Conservation (phyloP, 2,888 invertebrate genomes). For the Zygothrica quintamaculata region DNA sequence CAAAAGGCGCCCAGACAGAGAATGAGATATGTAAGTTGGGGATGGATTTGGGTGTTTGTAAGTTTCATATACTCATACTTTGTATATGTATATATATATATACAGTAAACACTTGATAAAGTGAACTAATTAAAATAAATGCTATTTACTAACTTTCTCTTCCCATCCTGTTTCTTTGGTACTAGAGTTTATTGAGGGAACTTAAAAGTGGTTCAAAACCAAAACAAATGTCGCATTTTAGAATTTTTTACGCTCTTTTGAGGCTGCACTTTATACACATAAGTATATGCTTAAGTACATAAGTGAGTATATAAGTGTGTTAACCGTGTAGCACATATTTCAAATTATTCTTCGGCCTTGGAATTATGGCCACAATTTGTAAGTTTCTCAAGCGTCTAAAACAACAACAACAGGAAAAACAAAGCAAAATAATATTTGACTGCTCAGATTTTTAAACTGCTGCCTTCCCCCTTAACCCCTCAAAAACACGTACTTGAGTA, state of each 20-base stretch:
- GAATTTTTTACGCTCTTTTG: no score
- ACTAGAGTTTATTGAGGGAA: no score
- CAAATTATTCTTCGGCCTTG: slow-evolving; percentile 41
- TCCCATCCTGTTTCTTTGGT: no score
- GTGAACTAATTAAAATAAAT: not conserved
- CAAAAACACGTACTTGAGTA: not conserved
- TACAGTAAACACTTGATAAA: not conserved
- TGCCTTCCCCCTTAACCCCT: no score
- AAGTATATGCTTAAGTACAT: not conserved
- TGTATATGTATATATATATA: not conserved
- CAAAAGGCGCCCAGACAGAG: slow-evolving; percentile 28
- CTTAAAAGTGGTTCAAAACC: no score
- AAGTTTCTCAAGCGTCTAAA: slow-evolving; percentile 10
- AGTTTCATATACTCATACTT: slow-evolving; percentile 4
- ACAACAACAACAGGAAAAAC: no score
- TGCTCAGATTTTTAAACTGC: slow-evolving; percentile 27
- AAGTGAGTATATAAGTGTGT: not conserved
- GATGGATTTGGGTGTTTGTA: not conserved
- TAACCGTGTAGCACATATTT: slow-evolving; percentile 32
- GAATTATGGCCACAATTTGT: slow-evolving; percentile 31
- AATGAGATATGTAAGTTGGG: not conserved
- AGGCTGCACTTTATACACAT: not conserved
- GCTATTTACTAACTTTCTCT: no score
- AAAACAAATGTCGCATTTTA: no score
- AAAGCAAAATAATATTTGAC: no score